phyloP scores from a whole-genome alignment of 2,888 invertebrate genomes.

The Automeris io region DNA sequence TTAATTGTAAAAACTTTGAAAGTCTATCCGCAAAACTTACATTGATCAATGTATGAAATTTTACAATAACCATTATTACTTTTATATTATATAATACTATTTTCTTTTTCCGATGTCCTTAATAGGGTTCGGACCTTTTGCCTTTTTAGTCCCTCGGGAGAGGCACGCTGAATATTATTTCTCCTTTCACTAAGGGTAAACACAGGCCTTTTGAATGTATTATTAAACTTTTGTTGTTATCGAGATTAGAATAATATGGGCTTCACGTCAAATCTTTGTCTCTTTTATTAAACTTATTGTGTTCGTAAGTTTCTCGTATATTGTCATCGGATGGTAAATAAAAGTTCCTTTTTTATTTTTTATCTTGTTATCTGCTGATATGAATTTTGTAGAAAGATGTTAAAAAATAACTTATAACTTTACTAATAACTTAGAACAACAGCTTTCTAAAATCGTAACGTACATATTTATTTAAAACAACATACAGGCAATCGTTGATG shows the following conservation, averaged over 20 bases:
- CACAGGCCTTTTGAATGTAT: constrained; percentile 52
- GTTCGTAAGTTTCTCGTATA: constrained; percentile 10
- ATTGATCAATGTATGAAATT: constrained; percentile 5
- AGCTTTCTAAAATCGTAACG: no score
- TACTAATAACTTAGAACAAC: no score
- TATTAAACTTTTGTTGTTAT: constrained; percentile 62
- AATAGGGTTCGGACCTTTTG: constrained; percentile 57
- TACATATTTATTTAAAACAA: no score
- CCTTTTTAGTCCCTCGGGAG: constrained; percentile 52
- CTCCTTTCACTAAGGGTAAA: constrained; percentile 43
- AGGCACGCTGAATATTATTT: constrained; percentile 56
- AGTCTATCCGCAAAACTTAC: constrained; percentile 2
- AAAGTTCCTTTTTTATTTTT: constrained; percentile 1
- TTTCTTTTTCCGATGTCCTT: constrained; percentile 49
- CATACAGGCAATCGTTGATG: no score
- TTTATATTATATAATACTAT: constrained; percentile 44
- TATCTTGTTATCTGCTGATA: not conserved
- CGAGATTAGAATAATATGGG: constrained; percentile 49
- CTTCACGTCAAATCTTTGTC: constrained; percentile 32
- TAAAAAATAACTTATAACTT: no score
- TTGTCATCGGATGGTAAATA: constrained; percentile 8
- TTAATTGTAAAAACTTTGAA: not conserved
- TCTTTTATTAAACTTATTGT: constrained; percentile 21
- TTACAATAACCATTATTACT: constrained; percentile 9
- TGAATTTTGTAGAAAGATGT: not conserved